phyloP scores from a whole-genome alignment of 2,113 vertebrate species.

The Corythaeola cristata region DNA sequence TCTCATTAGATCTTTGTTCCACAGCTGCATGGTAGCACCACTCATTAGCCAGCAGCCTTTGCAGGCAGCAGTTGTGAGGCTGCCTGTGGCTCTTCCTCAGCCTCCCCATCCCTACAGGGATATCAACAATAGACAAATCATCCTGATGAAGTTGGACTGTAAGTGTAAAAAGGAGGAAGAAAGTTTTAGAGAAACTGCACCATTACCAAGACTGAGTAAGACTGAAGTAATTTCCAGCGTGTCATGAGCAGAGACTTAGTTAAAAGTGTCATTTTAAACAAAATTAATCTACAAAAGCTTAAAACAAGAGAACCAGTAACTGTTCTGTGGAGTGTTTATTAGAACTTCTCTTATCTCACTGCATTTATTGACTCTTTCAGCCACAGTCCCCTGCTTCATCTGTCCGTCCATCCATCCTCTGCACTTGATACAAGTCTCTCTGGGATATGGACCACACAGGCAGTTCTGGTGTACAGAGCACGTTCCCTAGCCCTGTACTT shows the following conservation, averaged over 20 bases:
- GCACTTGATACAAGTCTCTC: background rate
- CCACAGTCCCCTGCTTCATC: background rate
- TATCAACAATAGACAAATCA: background rate
- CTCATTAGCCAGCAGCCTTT: slow-evolving; percentile 5
- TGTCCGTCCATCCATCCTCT: background rate
- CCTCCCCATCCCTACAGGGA: slow-evolving; percentile 34
- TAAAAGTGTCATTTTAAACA: background rate
- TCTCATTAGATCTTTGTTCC: slow-evolving; percentile 65
- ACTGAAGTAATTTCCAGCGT: background rate
- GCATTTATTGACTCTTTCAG: background rate
- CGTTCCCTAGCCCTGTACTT: background rate
- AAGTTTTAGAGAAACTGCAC: background rate
- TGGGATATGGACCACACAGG: rapidly evolving
- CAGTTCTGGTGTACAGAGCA: background rate
- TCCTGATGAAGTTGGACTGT: background rate
- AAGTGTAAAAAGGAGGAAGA: background rate
- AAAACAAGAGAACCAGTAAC: background rate
- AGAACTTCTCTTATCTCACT: background rate
- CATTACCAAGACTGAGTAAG: background rate
- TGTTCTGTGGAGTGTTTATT: background rate
- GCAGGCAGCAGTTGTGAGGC: background rate
- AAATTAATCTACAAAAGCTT: background rate
- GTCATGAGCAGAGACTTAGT: background rate
- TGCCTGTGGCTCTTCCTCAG: slow-evolving; percentile 29
- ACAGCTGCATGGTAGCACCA: background rate